These are phyloP conservation scores for Ryuthela nishihirai DNA, from an alignment of 2,888 invertebrate genomes.

Conservation along the genomic window DNA sequence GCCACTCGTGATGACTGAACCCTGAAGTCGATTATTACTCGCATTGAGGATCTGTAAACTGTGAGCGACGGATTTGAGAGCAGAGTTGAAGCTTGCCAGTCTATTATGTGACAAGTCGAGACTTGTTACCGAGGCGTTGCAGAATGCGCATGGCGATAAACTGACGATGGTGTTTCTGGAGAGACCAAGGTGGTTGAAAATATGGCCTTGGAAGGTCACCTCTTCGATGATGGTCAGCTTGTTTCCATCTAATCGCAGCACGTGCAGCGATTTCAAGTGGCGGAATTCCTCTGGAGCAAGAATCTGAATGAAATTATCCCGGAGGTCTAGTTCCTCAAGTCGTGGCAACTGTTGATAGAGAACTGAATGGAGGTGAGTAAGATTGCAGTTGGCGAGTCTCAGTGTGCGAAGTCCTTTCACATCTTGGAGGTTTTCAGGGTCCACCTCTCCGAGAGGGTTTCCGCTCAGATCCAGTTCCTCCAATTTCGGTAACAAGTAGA, in stretches of 20 bases:
- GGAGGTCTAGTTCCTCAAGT: slow-evolving; percentile 68
- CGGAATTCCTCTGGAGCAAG: slow-evolving; percentile 30
- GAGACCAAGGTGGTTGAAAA: slow-evolving; percentile 61
- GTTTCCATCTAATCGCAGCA: slow-evolving; percentile 67
- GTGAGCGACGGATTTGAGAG: slow-evolving; percentile 18
- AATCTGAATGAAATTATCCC: slow-evolving; percentile 61
- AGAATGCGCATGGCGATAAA: slow-evolving; percentile 68
- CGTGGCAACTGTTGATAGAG: slow-evolving; percentile 68
- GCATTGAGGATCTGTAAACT: slow-evolving; percentile 39
- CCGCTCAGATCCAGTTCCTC: slow-evolving; percentile 68
- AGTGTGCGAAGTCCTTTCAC: slow-evolving; percentile 67
- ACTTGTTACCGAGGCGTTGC: slow-evolving; percentile 64
- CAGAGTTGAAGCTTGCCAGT: slow-evolving; percentile 41
- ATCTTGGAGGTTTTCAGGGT: slow-evolving; percentile 76
- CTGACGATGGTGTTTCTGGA: slow-evolving; percentile 70
- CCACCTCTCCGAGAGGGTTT: slow-evolving; percentile 67
- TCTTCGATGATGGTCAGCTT: slow-evolving; percentile 61
- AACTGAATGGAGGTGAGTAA: slow-evolving; percentile 65
- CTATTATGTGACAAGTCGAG: slow-evolving; percentile 71
- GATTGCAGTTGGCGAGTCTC: slow-evolving; percentile 66
- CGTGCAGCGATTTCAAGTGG: slow-evolving; percentile 17
- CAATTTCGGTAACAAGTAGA: slow-evolving; percentile 49
- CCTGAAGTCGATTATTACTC: slow-evolving; percentile 38
- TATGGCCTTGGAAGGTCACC: slow-evolving; percentile 44
- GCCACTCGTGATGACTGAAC: slow-evolving; percentile 49